phyloP scores from a whole-genome alignment of 2,113 vertebrate species.

The Hyperopisus bebe region DNA sequence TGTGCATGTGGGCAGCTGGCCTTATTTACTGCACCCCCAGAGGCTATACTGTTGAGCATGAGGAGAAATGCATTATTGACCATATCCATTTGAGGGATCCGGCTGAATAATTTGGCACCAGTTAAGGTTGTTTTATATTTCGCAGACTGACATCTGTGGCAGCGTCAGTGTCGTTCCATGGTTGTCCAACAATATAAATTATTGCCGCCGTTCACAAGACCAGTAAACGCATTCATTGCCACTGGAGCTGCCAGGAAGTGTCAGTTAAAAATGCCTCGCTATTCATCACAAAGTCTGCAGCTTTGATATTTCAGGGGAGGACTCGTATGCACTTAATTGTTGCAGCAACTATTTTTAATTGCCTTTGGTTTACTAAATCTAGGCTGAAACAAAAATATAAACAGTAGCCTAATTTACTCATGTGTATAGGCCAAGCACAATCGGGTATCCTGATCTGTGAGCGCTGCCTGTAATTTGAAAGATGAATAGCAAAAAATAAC shows the following conservation, averaged over 20 bases:
- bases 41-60: not conserved
- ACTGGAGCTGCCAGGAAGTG: not conserved
- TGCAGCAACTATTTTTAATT: not conserved
- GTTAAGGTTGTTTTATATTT: constrained; percentile 5
- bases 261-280: not conserved
- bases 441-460: not conserved
- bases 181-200: not conserved
- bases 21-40: not conserved
- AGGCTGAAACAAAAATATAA: not conserved
- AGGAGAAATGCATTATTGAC: not conserved
- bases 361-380: not conserved
- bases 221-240: not conserved
- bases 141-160: not conserved
- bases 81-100: not conserved
- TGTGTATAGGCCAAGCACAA: not conserved
- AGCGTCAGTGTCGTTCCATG: not conserved
- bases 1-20: not conserved
- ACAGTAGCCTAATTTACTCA: not conserved
- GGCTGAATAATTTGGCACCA: not conserved
- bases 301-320: not conserved
- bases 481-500: not conserved
- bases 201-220: not conserved
- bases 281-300: not conserved
- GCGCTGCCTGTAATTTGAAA: not conserved
- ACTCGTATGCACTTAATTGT: not conserved